Evolutionary conservation across 2,113 vertebrate genomes (phyloP), one percentile per base, ranked within the genome.

Genomic region (Arothron firmamentum): DNA sequence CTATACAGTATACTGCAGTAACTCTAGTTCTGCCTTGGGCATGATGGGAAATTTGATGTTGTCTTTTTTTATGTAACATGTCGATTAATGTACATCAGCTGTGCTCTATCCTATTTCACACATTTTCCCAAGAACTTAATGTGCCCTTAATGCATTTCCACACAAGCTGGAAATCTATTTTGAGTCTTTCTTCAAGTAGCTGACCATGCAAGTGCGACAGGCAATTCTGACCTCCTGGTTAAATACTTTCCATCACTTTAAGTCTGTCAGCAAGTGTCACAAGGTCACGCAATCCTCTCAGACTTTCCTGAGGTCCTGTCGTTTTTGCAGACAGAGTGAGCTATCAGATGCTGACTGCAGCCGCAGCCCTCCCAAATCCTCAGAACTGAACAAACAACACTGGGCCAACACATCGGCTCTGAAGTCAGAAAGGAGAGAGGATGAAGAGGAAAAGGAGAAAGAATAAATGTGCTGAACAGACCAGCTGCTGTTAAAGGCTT

Each of bases 161-260:
- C 42, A 67, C 21, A 15, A 43, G 64, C 62, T 74, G 62, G 56
- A 75, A 58, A 67, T 60, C 61, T 42, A 64, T 74, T 78, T 67
- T 19, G 16, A 65, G 42, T 63, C 55, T 53, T 43, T 41, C 52
- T 65, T 70, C 60, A 52, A 56, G 19, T n/a, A 60, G 65, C 56
- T 60, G 68, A 79, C 45, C 34, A 49, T 19, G 41, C 11, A 11
- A 50, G 62, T 46, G 55, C 19, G 50, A 62, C 3, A 59, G 58
- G 67, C 48, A 64, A 71, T 62, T 58, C 66, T 63, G 62, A 64
- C 67, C 67, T 52, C 48, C 52, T 56, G 56, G 50, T 59, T 75
- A 77, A 74, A 80, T 61, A 73, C 65, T 71, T 78, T 78, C 74
- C 75, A 77, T 84, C 72, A 72, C 61, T 72, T 81, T 74, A 48